Conservation (phyloP, 1,140 invertebrate species). For the Trichoplusia ni region DNA sequence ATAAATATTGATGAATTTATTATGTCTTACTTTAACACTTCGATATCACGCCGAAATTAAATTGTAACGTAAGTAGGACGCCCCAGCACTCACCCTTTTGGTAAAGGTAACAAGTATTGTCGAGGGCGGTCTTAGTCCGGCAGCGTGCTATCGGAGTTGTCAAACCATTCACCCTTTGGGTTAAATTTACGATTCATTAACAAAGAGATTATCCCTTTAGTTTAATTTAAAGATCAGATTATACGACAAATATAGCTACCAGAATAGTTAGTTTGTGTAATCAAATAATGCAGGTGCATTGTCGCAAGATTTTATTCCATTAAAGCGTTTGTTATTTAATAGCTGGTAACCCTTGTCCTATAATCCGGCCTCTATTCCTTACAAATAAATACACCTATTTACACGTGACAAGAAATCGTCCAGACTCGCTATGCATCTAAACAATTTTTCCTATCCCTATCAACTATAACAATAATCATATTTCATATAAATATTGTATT, state of each 20-base stretch:
- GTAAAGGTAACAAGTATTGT: not conserved
- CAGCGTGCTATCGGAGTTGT: slow-evolving; percentile 13
- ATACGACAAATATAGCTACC: too few species aligned
- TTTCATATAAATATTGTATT: slow-evolving; percentile 12
- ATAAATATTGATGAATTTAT: slow-evolving; percentile 50
- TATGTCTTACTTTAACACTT: slow-evolving; percentile 25
- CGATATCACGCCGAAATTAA: slow-evolving; percentile 24
- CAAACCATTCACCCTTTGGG: slow-evolving; percentile 9
- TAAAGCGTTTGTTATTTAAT: too few species aligned
- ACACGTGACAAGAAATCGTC: slow-evolving; percentile 34
- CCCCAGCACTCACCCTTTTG: not conserved
- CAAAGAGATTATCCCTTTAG: not conserved
- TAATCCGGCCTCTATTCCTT: too few species aligned
- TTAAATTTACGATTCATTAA: not conserved
- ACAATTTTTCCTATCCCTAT: slow-evolving; percentile 40
- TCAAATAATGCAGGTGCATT: too few species aligned
- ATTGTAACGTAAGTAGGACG: not conserved
- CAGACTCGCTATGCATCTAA: slow-evolving; percentile 37
- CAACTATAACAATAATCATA: slow-evolving; percentile 45
- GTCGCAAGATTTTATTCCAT: too few species aligned
- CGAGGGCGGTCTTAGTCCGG: not conserved
- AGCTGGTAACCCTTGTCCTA: too few species aligned
- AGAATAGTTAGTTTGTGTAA: too few species aligned
- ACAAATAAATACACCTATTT: slow-evolving; percentile 45
- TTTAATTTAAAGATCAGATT: too few species aligned